Evolutionary conservation across 53 echinoderm and acorn worm species (phyloP).

Genomic region (Arbacia lixula): DNA sequence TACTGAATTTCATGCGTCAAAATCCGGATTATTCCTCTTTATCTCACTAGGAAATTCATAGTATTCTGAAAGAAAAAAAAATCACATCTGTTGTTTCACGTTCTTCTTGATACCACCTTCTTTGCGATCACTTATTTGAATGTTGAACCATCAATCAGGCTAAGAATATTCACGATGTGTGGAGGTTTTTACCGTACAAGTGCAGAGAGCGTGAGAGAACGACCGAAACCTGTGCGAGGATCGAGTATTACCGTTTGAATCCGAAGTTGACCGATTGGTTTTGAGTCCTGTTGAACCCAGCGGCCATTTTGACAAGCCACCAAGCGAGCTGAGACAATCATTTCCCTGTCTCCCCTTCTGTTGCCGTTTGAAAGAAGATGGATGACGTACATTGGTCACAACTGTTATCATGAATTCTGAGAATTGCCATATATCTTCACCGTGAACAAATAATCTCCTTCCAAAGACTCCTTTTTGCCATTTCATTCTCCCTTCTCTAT

Average conservation of each 20-base stretch:
- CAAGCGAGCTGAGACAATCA: slow-evolving; percentile 18
- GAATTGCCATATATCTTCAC: too few relatives aligned
- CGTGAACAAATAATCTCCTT: too few relatives aligned
- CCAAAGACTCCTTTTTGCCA: too few relatives aligned
- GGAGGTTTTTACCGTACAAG: slow-evolving; percentile 18
- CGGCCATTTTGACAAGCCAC: slow-evolving; percentile 15
- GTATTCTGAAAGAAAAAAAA: too few relatives aligned
- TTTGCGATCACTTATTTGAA: too few relatives aligned
- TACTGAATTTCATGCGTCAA: too few relatives aligned
- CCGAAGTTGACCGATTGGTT: background rate
- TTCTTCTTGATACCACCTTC: too few relatives aligned
- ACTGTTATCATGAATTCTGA: slow-evolving; percentile 12
- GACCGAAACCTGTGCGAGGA: background rate
- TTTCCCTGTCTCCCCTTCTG: slow-evolving; percentile 17
- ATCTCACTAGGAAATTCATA: too few relatives aligned
- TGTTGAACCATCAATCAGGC: too few relatives aligned
- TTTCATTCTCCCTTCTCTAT: background rate
- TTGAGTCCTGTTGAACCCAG: slow-evolving; percentile 2
- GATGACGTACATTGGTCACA: slow-evolving; percentile 14
- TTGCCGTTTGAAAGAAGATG: slow-evolving; percentile 25
- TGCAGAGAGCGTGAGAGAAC: background rate
- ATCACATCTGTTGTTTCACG: too few relatives aligned
- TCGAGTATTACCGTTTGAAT: background rate
- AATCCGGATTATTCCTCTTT: too few relatives aligned
- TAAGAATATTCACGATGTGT: too few relatives aligned